A percentile compares a stretch with the other conserved stretches of the same genome.
Evolutionary conservation across 2,797 vertebrate species (phyloP).

Genomic region (Mallotus villosus): DNA sequence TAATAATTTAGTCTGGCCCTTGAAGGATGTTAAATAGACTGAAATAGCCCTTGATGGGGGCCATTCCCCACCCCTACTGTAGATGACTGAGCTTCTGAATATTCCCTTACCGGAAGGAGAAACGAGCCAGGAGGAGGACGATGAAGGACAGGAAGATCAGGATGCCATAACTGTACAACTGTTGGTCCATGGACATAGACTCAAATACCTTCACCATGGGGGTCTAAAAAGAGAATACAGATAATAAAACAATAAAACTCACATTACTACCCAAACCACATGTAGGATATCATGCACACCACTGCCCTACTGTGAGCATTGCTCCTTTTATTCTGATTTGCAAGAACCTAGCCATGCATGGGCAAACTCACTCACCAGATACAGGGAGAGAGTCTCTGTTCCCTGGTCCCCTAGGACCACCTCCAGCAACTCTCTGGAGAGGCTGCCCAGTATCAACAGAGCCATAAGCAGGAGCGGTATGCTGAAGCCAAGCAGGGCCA

Average conservation of each 20-base stretch:
- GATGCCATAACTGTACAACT: conserved; percentile 68
- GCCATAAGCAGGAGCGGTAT: conserved; percentile 76
- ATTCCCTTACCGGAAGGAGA: conserved; percentile 72
- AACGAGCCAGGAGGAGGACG: conserved; percentile 75
- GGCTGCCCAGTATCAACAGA: conserved; percentile 68
- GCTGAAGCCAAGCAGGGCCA: conserved; percentile 76
- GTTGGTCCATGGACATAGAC: conserved; percentile 67
- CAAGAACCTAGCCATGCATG: no score
- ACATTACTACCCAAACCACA: no score
- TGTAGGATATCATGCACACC: no score
- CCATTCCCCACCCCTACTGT: no score
- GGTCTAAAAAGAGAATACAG: conserved; percentile 51
- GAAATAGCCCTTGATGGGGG: no score
- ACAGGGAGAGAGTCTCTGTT: conserved; percentile 68
- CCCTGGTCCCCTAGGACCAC: conserved; percentile 66
- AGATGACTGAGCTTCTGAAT: neutral
- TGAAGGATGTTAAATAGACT: no score
- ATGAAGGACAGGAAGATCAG: conserved; percentile 76
- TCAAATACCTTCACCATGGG: conserved; percentile 68
- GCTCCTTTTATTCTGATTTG: no score
- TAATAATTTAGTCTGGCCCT: no score
- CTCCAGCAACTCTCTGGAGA: conserved; percentile 71
- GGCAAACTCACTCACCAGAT: conserved; percentile 68
- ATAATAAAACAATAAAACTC: conserved; percentile 1
- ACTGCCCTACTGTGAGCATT: no score